A percentile compares a stretch with the other conserved stretches of the same genome.
Conservation (phyloP, 2,113 vertebrate species). For the Oryzias javanicus region DNA sequence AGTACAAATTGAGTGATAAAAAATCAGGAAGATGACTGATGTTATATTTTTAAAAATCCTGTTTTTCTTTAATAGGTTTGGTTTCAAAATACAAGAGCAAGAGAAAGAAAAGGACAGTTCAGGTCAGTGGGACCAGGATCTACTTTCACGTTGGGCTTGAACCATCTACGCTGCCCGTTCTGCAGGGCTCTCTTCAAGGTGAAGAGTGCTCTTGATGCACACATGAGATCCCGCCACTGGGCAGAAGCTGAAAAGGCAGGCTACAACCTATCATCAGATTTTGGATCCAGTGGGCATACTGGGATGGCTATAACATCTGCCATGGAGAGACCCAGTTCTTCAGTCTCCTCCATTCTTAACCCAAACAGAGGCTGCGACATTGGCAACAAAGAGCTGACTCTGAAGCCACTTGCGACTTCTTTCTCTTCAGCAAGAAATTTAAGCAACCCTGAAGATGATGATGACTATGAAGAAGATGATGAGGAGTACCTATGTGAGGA, state of each 20-base stretch:
- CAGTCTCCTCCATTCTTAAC: constrained; percentile 47
- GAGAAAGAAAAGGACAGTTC: constrained; percentile 98
- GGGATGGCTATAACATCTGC: constrained; percentile 50
- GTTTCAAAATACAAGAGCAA: constrained; percentile 98
- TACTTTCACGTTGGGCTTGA: constrained; percentile 78
- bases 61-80: constrained; percentile 78
- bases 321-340: constrained; percentile 63
- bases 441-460: constrained; percentile 86
- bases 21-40: not conserved
- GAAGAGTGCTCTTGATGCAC: constrained; percentile 95
- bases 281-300: constrained; percentile 84
- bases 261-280: constrained; percentile 86
- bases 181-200: constrained; percentile 98
- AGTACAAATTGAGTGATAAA: not conserved
- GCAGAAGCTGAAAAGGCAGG: constrained; percentile 95
- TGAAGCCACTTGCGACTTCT: constrained; percentile 80
- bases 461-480: constrained; percentile 93
- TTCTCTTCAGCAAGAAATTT: constrained; percentile 85
- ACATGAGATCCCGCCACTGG: constrained; percentile 97
- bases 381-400: constrained; percentile 49
- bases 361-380: constrained; percentile 43
- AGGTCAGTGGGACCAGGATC: constrained; percentile 87
- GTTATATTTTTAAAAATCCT: constrained; percentile 6
- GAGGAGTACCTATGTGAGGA: constrained; percentile 92
- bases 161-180: constrained; percentile 94